phyloP scores from a whole-genome alignment of 1,140 invertebrate species.

The Drosophila suzukii region DNA sequence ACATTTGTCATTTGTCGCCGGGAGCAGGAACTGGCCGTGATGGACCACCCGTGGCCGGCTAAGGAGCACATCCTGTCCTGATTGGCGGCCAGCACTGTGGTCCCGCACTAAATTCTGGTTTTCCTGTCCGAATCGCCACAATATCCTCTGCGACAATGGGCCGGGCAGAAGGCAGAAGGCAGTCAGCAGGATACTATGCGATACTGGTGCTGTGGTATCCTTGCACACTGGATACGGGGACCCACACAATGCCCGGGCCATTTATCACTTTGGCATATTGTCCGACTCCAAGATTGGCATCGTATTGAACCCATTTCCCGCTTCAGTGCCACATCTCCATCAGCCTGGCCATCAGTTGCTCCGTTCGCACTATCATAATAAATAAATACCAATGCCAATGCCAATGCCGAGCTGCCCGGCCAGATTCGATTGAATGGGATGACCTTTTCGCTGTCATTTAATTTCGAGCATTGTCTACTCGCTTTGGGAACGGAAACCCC shows the following conservation, averaged over 20 bases:
- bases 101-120: conserved; percentile 72
- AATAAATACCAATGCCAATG: conserved; percentile 61
- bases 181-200: conserved; percentile 30
- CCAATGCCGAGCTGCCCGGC: conserved; percentile 36
- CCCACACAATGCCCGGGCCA: conserved; percentile 70
- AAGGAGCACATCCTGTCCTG: conserved; percentile 72
- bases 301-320: conserved; percentile 81
- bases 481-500: conserved; percentile 82
- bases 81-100: conserved; percentile 61
- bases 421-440: conserved; percentile 77
- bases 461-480: conserved; percentile 81
- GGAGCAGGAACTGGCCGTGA: conserved; percentile 65
- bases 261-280: conserved; percentile 84
- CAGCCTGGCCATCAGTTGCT: conserved; percentile 25
- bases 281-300: conserved; percentile 80
- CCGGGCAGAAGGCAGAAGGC: conserved; percentile 21
- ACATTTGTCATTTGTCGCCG: conserved; percentile 80
- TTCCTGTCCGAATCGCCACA: conserved; percentile 80
- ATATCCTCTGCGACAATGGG: conserved; percentile 76
- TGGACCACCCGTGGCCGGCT: conserved; percentile 72
- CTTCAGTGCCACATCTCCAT: conserved; percentile 70
- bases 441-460: conserved; percentile 83
- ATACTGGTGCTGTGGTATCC: conserved; percentile 14
- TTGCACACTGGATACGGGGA: conserved; percentile 49
- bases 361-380: conserved; percentile 80